These are phyloP conservation scores for Tyto alba DNA, from an alignment of 2,113 vertebrate species.

Conservation along the genomic window DNA sequence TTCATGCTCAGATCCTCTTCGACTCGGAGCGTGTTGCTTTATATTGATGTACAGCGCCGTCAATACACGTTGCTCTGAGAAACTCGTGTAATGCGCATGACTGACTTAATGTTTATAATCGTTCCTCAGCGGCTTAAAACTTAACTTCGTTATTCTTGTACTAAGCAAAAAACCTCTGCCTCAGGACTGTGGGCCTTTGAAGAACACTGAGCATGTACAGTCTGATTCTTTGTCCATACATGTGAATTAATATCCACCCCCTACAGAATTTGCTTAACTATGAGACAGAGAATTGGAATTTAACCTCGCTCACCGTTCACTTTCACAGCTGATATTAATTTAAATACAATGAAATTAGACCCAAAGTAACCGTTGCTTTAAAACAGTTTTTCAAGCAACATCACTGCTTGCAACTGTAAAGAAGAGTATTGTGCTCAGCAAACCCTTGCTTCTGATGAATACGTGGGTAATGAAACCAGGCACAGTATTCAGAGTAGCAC, in stretches of 20 bases:
- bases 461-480: rapidly evolving
- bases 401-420: neutral
- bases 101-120: rapidly evolving
- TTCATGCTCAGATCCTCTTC: rapidly evolving
- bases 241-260: neutral
- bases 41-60: rapidly evolving
- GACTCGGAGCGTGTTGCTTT: rapidly evolving
- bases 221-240: neutral
- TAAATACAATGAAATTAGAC: neutral
- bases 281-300: conserved; percentile 13
- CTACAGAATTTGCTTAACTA: neutral
- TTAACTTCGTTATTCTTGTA: neutral
- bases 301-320: neutral
- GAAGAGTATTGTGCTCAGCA: rapidly evolving
- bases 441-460: neutral
- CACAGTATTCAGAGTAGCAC: neutral
- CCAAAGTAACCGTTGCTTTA: neutral
- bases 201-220: rapidly evolving
- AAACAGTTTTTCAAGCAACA: neutral
- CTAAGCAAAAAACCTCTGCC: neutral
- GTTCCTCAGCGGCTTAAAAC: neutral
- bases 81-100: rapidly evolving
- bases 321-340: neutral
- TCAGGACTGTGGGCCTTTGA: rapidly evolving
- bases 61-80: rapidly evolving